Base-by-base conservation (phyloP, 2,888 invertebrate genomes). In the Plemyria rubiginata region DNA sequence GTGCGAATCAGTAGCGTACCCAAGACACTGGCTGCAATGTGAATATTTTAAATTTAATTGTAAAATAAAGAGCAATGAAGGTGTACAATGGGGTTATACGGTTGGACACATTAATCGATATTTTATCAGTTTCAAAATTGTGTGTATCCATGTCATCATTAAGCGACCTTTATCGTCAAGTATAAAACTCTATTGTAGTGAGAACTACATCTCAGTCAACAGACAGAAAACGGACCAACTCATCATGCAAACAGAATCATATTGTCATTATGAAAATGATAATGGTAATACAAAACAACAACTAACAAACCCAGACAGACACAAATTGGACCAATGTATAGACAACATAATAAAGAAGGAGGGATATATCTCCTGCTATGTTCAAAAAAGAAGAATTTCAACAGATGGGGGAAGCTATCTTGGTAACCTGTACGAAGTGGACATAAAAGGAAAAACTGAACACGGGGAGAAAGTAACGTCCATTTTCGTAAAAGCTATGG, bases 381-480 rank as follows among this genome's bases (percentile, higher is more conserved):
- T 79, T 2, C 28, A 60, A 0, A 72, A 70, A 7, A 76, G 68
- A 57, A 29, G 38, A 2, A 64, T 83, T 0, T 65, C 75, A 0
- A 76, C 81, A 3, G 74, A 79, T 32, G 86, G 87, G n/a, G 84
- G 80, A 0, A 86, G 79, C 63, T 87, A 78, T 56, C 67, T 86
- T 1, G 85, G 78, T 2, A 57, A 65, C 4, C 60, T 86, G 2
- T 80, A 74, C 52, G 81, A 80, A 73, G 70, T 85, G 5, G 74
- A 81, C 40, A 67, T 86, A 4, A 78, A 73, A 69, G 87, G 85
- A 8, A 66, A 72, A 70, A 82, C 85, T 0, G 61, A 61, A 4
- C 52, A 72, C 2, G 82, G 79, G 0, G 54, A 68, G 0, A 81
- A 82, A 66, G 80, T 80, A 68, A 74, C 77, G 0, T 72, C 82